phyloP scores from a whole-genome alignment of 2,888 invertebrate genomes.

The Lasioglossum morio region DNA sequence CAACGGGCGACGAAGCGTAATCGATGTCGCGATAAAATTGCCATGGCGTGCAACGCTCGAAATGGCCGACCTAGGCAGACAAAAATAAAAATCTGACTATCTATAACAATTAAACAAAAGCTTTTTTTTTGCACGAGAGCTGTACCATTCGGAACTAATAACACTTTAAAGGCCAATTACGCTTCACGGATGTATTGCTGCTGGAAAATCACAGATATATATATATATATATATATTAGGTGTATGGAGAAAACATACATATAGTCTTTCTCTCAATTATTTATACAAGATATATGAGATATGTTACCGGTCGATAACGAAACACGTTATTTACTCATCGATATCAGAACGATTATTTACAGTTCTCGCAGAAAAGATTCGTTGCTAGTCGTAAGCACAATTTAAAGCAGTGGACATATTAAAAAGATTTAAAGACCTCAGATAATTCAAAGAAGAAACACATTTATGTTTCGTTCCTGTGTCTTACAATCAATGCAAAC shows the following conservation, averaged over 20 bases:
- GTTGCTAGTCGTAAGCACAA: no score
- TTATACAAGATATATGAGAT: background rate
- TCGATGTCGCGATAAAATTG: conserved; percentile 44
- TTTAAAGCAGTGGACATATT: no score
- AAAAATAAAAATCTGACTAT: conserved; percentile 7
- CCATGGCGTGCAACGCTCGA: background rate
- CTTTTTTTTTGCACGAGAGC: background rate
- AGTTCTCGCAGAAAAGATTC: no score
- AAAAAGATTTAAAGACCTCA: no score
- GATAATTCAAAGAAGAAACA: no score
- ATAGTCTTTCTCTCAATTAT: background rate
- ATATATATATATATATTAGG: background rate
- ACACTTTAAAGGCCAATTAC: background rate
- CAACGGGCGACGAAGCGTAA: conserved; percentile 35
- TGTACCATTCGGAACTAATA: background rate
- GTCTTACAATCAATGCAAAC: no score
- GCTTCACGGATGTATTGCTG: background rate
- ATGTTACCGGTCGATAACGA: background rate
- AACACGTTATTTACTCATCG: background rate
- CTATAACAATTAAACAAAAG: background rate
- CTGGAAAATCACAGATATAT: background rate
- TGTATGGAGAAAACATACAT: background rate
- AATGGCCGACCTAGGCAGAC: background rate
- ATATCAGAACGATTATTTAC: background rate
- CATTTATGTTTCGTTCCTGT: no score